These are phyloP conservation scores for Mormyrops attenuatus DNA, from an alignment of 2,797 vertebrate genomes.

Conservation along the genomic window DNA sequence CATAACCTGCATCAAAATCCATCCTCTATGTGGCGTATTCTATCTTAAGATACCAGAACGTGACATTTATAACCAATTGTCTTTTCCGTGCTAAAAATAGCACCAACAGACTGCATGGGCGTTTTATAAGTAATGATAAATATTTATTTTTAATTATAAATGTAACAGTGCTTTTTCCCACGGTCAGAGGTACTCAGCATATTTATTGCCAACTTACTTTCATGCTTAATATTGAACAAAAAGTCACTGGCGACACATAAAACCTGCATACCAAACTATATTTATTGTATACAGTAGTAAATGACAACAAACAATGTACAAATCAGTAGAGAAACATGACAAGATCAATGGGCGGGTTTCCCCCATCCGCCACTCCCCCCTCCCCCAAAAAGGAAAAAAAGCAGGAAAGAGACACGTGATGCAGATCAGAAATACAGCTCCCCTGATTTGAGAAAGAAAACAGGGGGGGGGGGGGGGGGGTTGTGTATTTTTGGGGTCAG, in stretches of 20 bases:
- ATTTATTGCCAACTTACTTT: not conserved
- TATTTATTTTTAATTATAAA: conserved; percentile 14
- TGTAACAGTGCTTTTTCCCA: not conserved
- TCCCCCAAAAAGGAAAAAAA: not conserved
- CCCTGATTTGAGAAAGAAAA: not conserved
- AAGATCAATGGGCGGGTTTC: conserved; percentile 31
- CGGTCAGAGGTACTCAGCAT: not conserved
- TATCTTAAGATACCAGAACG: not conserved
- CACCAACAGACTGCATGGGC: not conserved
- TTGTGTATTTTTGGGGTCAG: not conserved
- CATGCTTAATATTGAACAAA: not conserved
- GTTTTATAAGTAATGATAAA: not conserved
- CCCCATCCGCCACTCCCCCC: conserved; percentile 9
- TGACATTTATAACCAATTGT: not conserved
- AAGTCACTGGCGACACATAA: not conserved
- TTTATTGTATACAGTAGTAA: conserved; percentile 74
- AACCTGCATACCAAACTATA: conserved; percentile 66
- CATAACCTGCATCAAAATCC: not conserved
- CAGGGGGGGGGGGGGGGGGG: not conserved
- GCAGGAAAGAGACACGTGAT: conserved; percentile 15
- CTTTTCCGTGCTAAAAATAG: not conserved
- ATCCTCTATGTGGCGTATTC: not conserved
- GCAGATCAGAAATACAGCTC: not conserved
- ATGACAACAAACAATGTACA: conserved; percentile 63
- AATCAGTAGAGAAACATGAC: conserved; percentile 47